Conservation (phyloP, 2,797 vertebrate genomes). For the Capromys pilorides region DNA sequence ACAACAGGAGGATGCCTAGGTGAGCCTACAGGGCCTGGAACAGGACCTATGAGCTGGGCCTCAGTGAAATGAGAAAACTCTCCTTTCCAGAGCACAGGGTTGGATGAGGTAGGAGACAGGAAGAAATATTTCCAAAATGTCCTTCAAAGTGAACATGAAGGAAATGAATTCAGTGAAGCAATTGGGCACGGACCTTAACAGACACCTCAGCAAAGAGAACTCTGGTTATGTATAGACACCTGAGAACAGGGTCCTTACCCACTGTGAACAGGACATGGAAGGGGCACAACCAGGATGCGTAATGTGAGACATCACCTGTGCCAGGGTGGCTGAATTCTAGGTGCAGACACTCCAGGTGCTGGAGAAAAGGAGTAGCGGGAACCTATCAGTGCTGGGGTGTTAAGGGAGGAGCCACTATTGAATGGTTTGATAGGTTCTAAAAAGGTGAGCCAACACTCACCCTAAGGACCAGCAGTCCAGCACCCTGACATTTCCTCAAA, state of each 20-base stretch:
- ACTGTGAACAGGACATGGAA: not conserved
- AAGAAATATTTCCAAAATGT: not conserved
- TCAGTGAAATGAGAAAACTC: not conserved
- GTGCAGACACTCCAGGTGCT: not conserved
- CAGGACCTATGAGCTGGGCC: not conserved
- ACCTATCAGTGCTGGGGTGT: not conserved
- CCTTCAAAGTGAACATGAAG: not conserved
- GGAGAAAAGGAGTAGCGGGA: not conserved
- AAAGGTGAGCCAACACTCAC: not conserved
- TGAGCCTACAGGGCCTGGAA: not conserved
- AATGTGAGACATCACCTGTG: not conserved
- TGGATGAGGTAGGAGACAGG: not conserved
- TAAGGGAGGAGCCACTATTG: not conserved
- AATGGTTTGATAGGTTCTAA: not conserved
- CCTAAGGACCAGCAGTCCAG: not conserved
- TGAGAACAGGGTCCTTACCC: not conserved
- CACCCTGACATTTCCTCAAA: not conserved
- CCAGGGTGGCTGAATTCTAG: not conserved
- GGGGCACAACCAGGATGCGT: not conserved
- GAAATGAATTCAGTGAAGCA: too few relatives aligned
- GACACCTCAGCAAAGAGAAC: too few relatives aligned
- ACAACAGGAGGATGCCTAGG: too few relatives aligned
- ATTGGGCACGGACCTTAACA: too few relatives aligned
- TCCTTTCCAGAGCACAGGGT: not conserved
- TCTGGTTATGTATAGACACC: too few relatives aligned